Evolutionary conservation across 2,888 invertebrate species (phyloP), one percentile per base, ranked within the genome.

Genomic region (Cantharis nigra): DNA sequence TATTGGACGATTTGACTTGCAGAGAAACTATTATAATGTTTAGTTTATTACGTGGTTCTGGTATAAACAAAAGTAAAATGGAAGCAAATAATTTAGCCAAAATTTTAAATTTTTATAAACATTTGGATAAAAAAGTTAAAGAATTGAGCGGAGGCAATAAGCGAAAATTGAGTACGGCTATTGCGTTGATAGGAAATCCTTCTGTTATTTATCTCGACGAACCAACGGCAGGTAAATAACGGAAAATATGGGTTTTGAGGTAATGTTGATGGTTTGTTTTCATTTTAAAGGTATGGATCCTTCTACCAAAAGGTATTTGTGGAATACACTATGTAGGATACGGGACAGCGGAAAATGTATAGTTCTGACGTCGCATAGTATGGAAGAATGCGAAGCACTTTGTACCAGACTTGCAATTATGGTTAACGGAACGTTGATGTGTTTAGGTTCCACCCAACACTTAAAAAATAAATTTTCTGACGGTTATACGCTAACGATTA

Each of bases 361-460:
- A n/a, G 65, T 67, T 26, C 26, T 67, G n/a, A 67, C 65, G 3
- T 67, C 65, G 26, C 65, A 67, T 9, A 67, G 65, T 23, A 67
- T 67, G 65, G 65, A 67, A 13, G 65, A 67, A 23, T 67, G 65
- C n/a, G 65, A 67, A 67, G 65, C 65, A 23, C 65, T 67, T 67
- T 67, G 65, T 23, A 67, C 65, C 20, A 67, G 23, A 73, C 91
- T 97, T 82, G 95, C 95, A 64, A 94, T 96, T 80, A 96, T 96
- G 96, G 95, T 95, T n/a, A 95, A 95, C 86, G 96, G 96, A 0
- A 91, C 92, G 81, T 94, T 96, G 87, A 92, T 93, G 85, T 96
- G 96, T 83, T 89, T 96, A 67, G 96, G 96, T 23, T 94, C 95
- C 0, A 93, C 94, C 69, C 96, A 96, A 83, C 95, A 95, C 86